phyloP scores from a whole-genome alignment of 1,140 invertebrate species.

The Trinorchestia longiramus region DNA sequence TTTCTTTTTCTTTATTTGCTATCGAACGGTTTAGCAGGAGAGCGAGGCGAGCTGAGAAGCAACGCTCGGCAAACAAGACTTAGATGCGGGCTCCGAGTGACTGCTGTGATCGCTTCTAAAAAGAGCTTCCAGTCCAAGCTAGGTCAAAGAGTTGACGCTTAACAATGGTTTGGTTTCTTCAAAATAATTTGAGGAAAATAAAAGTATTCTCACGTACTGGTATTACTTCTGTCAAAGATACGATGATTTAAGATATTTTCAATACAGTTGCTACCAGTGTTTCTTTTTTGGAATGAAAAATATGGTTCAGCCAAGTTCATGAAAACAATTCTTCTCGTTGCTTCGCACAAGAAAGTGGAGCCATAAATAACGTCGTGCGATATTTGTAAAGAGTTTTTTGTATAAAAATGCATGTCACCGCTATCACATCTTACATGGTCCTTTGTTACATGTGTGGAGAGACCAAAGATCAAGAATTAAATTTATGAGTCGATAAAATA shows the following conservation, averaged over 20 bases:
- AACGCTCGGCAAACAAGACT: constrained; percentile 4
- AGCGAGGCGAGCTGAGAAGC: constrained; percentile 26
- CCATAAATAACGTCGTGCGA: too few species aligned
- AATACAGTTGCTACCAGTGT: neutral
- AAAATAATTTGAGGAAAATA: neutral
- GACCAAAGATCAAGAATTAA: too few species aligned
- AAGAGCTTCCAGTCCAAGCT: neutral
- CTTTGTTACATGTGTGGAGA: too few species aligned
- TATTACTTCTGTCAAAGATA: neutral
- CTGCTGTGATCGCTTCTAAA: neutral
- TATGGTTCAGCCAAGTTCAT: too few species aligned
- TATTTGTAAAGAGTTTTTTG: too few species aligned
- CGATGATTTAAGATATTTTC: neutral
- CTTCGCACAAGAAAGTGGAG: too few species aligned
- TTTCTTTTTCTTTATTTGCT: constrained; percentile 23
- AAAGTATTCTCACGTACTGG: neutral
- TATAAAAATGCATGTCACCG: too few species aligned
- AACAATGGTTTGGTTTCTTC: neutral
- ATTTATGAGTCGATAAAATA: too few species aligned
- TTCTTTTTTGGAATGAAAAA: neutral
- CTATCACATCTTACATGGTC: too few species aligned
- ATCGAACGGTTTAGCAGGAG: constrained; percentile 1
- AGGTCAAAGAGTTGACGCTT: neutral
- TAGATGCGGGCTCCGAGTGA: neutral
- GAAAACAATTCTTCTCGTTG: too few species aligned